Base-by-base conservation (phyloP, 64 coral and sea anemone species). In the Orbicella faveolata region DNA sequence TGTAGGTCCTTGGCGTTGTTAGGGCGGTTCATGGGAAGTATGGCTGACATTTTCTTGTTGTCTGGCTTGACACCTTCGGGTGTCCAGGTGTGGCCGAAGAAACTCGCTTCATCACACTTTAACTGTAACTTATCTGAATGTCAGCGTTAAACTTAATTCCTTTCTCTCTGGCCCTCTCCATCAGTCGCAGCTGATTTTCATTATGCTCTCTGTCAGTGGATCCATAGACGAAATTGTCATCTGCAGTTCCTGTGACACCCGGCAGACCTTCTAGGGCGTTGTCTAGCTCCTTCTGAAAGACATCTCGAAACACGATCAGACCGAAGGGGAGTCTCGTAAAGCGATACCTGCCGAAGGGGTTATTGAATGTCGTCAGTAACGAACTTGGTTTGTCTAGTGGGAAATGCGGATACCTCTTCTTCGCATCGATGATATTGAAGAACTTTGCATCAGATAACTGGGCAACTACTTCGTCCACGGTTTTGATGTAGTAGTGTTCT, bases 261-360 rank as follows among this genome's bases (percentile, higher is more conserved):
- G 18, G 78, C 8, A 79, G 76, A n/a, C 75, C 69, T 48, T 75
- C 76, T 7, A 87, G 74, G n/a, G 65, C 64, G 53, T 83, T 67
- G 62, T 88, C 89, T 25, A 92, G 86, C 62, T 95, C 77, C 75
- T 92, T 91, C 62, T 89, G 86, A 78, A 89, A 95, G 61, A 76
- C 69, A 20, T 91, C 81, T 36, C 90, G 87, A 0, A 88, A 86
- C 26, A 90, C 92, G 63, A 84, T 19, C 0, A 90, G 88, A 36
- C 88, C 88, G 75, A 90, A 90, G 52, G 92, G 79, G 73, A 93
- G 37, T 44, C 92, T 16, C 19, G 61, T 64, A 34, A 91, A 91
- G 19, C 72, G n/a, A 33, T 76, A 91, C 21, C 89, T 74, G 3
- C 77, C 88, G 39, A 41, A 41, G 2, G 39, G 39, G 2, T 0